Evolutionary conservation across 2,888 invertebrate species (phyloP), one percentile per base, ranked within the genome.

Genomic region (Steinernema carpocapsae): DNA sequence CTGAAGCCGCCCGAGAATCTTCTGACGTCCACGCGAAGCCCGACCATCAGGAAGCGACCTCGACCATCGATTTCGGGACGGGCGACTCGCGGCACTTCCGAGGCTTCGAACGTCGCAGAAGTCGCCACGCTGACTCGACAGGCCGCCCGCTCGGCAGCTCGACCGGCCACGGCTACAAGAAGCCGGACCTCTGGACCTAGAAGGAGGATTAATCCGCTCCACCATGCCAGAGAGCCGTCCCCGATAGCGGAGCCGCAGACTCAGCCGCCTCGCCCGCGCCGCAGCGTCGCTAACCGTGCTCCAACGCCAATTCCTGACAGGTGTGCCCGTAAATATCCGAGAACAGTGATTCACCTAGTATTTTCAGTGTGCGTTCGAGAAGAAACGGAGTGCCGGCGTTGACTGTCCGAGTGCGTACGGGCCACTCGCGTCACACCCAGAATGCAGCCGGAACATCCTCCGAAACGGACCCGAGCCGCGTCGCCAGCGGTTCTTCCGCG

Each of bases 1-100:
- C 17, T 64, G 32, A 64, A 64, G 37, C 64, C 64, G 1, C 64
- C 64, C 10, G 64, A 64, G 29, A 64, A 64, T 32, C 48, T 48
- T 17, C 1, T 19, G 48, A 37, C 22, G 12, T n/a, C 52, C 52
- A 26, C 32, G 17, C 22, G 64, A 6, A 64, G 7, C n/a, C 64
- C 64, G 6, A 32, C 32, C 17, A 64, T 64, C 17, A 29, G 64
- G 17, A 64, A 64, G 17, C 64, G 64, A 12, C 29, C 12, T 29
- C 64, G 64, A 32, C 22, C 56, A 24, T 17, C 48, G 48, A 48
- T 14, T 43, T 43, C 43, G 43, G 14, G 43, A 12, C 7, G 43
- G 43, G 10, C 43, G 14, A 14, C 14, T 43, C 43, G 14, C 43
- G 14, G 14, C 14, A 7, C 43, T 14, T 14, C 14, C 10, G 10